These are phyloP conservation scores for Caenorhabditis drosophilae DNA, from an alignment of 2,888 invertebrate species.

Conservation along the genomic window DNA sequence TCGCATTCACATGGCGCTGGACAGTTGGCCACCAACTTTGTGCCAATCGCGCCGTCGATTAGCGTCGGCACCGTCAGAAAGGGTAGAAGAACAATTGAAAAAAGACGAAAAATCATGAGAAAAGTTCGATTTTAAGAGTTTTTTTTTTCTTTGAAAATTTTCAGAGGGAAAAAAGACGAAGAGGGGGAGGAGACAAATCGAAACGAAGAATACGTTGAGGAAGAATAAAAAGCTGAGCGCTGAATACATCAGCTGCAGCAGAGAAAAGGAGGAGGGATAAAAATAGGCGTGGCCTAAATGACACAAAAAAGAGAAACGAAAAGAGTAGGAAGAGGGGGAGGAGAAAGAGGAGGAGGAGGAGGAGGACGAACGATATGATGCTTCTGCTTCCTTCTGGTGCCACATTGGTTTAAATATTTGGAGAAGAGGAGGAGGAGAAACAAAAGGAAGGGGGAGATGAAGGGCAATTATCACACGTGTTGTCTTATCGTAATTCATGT, in stretches of 20 bases:
- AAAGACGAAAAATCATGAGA: conserved; percentile 3
- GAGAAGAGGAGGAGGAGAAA: not conserved
- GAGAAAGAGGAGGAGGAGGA: conserved; percentile 1
- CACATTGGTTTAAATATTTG: not conserved
- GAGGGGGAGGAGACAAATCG: conserved; percentile 5
- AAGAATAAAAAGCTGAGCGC: not conserved
- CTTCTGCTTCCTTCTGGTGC: no score
- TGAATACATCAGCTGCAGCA: no score
- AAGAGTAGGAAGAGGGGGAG: not conserved
- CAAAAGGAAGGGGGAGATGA: conserved; percentile 4
- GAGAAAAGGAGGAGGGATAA: conserved; percentile 15
- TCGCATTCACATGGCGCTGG: conserved; percentile 62
- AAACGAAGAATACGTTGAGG: not conserved
- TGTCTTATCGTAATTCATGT: not conserved
- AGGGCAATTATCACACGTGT: conserved; percentile 30
- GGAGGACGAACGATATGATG: not conserved
- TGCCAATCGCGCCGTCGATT: no score
- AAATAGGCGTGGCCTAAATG: conserved; percentile 28
- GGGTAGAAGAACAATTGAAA: not conserved
- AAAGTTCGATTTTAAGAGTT: not conserved
- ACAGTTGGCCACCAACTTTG: no score
- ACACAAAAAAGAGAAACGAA: no score
- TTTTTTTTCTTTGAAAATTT: conserved; percentile 1
- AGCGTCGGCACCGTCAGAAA: no score
- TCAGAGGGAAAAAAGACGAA: not conserved